Evolutionary conservation across 2,888 invertebrate genomes (phyloP), one percentile per base, ranked within the genome.

Genomic region (Apamea crenata): DNA sequence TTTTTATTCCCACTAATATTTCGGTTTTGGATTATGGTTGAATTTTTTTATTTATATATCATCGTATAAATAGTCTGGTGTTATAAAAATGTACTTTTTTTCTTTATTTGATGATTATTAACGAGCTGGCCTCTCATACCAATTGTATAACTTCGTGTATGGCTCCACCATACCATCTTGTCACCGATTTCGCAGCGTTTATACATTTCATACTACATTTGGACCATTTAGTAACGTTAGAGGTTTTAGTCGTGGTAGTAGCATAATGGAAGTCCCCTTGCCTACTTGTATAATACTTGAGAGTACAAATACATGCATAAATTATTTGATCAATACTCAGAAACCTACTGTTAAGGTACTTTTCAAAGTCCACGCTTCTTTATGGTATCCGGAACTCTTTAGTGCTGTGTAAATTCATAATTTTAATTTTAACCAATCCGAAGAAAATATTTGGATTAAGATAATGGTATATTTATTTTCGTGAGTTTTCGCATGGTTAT

Each of bases 151-250:
- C 82, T 40, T 88, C 88, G 86, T 90, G 89, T 89, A 90, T 88
- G 89, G 84, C 86, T 88, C 76, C 69, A 81, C 69, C 72, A 56
- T 79, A 81, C 69, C 71, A 86, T 90, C 89, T 90, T 85, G 81
- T 81, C 86, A 88, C 78, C 80, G 73, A 87, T 82, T 87, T 88
- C 81, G 80, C 88, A 70, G 85, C 80, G 83, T 89, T 91, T 91
- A 83, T 92, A 91, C 90, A 91, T 88, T 91, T 93, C 92, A 92
- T 88, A 87, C 85, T 93, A 92, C 93, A 94, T 93, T 94, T 90
- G 96, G 96, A 96, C 95, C 96, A 96, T 95, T 94, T 94, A 95
- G 94, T 93, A 88, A 94, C 87, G 87, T 93, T 95, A 95, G 93
- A 85, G 65, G 74, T 85, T 88, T 90, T 94, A 94, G 93, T 90